These are phyloP conservation scores for Drosophila busckii DNA, from an alignment of 1,140 invertebrate species.

Conservation along the genomic window DNA sequence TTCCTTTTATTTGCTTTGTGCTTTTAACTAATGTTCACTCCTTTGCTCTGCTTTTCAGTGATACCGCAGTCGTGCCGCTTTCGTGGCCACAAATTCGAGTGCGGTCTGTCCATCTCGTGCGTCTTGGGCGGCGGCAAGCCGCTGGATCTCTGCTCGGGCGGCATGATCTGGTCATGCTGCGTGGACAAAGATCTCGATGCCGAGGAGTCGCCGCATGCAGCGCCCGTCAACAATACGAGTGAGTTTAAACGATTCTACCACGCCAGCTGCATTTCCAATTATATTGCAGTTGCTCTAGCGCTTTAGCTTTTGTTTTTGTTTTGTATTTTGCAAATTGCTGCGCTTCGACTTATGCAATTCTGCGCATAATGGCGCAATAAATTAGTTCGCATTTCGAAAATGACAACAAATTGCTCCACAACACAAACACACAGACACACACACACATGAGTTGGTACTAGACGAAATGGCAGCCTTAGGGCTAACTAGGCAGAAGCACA, in stretches of 20 bases:
- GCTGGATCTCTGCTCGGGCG: conserved; percentile 94
- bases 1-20: conserved; percentile 14
- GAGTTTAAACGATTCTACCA: conserved; percentile 80
- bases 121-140: conserved; percentile 91
- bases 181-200: conserved; percentile 85
- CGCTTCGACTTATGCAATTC: conserved; percentile 67
- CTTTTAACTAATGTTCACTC: conserved; percentile 22
- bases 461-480: conserved; percentile 1
- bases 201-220: conserved; percentile 78
- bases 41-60: conserved; percentile 82
- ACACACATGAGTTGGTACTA: no score
- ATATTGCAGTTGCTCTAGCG: no score
- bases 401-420: conserved; percentile 66
- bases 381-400: conserved; percentile 76
- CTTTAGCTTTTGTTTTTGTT: conserved; percentile 21
- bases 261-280: conserved; percentile 22
- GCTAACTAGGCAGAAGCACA: conserved; percentile 9
- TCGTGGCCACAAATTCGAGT: conserved; percentile 92
- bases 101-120: conserved; percentile 93
- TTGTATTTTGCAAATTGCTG: conserved; percentile 57
- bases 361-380: conserved; percentile 65
- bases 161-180: conserved; percentile 95
- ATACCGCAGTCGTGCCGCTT: conserved; percentile 95
- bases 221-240: conserved; percentile 90
- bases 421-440: conserved; percentile 15